These are phyloP conservation scores for Tragelaphus scriptus DNA, from an alignment of 2,113 vertebrate species.

Conservation along the genomic window DNA sequence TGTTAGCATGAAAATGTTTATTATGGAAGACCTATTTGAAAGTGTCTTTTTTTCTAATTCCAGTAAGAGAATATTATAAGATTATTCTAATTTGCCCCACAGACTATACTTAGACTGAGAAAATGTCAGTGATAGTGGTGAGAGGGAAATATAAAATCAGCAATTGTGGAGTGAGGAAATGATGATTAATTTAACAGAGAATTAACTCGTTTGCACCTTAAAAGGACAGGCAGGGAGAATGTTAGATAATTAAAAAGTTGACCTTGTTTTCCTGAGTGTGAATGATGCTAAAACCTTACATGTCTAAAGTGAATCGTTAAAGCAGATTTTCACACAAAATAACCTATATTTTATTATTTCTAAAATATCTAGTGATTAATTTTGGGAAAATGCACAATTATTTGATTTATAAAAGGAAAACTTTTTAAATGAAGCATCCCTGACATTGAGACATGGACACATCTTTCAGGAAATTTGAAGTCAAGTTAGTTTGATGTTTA, in stretches of 20 bases:
- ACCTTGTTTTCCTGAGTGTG: neutral
- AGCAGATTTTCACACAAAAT: neutral
- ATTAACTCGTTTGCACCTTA: neutral
- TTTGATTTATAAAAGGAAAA: slow-evolving; percentile 2
- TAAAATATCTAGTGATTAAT: neutral
- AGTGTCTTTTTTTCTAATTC: neutral
- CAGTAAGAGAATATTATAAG: neutral
- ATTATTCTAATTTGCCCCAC: neutral
- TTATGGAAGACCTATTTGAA: neutral
- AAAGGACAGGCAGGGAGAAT: neutral
- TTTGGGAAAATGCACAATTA: neutral
- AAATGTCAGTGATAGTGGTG: neutral
- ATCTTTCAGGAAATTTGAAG: slow-evolving; percentile 9
- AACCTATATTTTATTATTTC: neutral
- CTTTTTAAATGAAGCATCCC: neutral
- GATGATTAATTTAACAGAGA: neutral
- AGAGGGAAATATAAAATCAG: neutral
- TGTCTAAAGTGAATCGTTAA: neutral
- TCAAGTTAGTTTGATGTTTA: neutral
- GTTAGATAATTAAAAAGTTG: neutral
- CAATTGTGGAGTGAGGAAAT: neutral
- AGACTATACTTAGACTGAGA: neutral
- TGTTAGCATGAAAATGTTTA: neutral
- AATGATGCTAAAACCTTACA: neutral
- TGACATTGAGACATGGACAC: neutral